Conservation (phyloP, 2,113 vertebrate genomes). For the Pygathrix nemaeus region DNA sequence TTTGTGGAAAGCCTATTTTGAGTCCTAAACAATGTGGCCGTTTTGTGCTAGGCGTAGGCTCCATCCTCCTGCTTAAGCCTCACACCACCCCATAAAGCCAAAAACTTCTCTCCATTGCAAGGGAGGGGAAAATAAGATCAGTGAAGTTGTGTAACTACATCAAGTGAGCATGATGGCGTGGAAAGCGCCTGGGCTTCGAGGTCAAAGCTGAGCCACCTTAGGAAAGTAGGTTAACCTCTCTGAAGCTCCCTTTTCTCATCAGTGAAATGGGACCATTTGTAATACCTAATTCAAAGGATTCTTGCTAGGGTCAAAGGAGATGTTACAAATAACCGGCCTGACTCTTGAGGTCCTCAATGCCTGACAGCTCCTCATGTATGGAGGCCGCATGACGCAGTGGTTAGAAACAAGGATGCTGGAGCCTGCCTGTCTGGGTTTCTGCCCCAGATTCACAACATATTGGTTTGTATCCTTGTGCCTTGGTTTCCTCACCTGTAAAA, state of each 20-base stretch:
- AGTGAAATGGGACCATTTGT: neutral
- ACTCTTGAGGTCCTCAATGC: neutral
- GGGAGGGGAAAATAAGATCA: neutral
- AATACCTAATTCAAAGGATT: neutral
- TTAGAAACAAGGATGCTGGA: neutral
- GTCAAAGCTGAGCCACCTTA: neutral
- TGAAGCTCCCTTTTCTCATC: neutral
- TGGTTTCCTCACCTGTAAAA: neutral
- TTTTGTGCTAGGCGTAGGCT: neutral
- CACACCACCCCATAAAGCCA: neutral
- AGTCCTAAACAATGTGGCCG: neutral
- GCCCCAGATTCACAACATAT: neutral
- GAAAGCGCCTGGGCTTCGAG: neutral
- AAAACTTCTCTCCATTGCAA: neutral
- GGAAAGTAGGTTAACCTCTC: neutral
- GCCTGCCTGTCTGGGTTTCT: neutral
- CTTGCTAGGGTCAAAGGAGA: neutral
- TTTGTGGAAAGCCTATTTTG: neutral
- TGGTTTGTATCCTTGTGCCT: neutral
- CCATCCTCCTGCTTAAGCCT: neutral
- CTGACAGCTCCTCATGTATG: fast-evolving
- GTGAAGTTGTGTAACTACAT: neutral
- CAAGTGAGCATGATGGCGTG: neutral
- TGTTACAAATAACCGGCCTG: neutral
- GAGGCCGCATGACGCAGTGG: fast-evolving